Evolutionary conservation across 2,113 vertebrate species (phyloP).

Genomic region (Morphnarchus princeps): DNA sequence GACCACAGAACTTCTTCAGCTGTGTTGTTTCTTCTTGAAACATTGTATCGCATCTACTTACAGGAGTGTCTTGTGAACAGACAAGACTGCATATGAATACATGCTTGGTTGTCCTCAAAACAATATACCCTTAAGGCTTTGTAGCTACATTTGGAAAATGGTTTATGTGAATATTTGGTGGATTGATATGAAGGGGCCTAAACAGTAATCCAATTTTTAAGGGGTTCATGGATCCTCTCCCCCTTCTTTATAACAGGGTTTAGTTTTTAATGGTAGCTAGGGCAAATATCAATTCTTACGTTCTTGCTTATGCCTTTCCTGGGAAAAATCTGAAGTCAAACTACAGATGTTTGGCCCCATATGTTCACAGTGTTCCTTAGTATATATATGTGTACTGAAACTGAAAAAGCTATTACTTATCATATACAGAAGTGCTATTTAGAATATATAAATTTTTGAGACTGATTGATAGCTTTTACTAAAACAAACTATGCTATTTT

Average conservation of each 20-base stretch:
- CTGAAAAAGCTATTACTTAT: neutral
- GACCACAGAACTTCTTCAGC: neutral
- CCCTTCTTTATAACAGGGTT: neutral
- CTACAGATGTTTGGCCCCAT: neutral
- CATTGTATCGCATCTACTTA: neutral
- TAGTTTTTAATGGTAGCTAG: neutral
- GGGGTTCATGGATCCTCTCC: neutral
- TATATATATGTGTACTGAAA: neutral
- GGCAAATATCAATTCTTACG: fast-evolving
- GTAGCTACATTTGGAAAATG: neutral
- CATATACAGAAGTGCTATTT: neutral
- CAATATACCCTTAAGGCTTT: neutral
- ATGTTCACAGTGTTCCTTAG: neutral
- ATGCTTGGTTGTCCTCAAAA: neutral
- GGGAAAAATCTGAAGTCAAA: neutral
- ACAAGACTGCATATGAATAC: neutral
- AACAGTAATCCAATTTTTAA: neutral
- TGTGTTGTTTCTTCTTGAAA: neutral
- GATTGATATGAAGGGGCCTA: neutral
- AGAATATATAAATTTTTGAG: neutral
- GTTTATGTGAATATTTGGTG: neutral
- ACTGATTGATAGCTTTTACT: neutral
- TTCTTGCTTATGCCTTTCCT: neutral
- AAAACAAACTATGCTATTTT: neutral
- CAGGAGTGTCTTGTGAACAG: neutral